A percentile compares a stretch with the other conserved stretches of the same genome.
Evolutionary conservation across 2,888 invertebrate genomes (phyloP).

Genomic region (Poecilobothrus nobilitatus): DNA sequence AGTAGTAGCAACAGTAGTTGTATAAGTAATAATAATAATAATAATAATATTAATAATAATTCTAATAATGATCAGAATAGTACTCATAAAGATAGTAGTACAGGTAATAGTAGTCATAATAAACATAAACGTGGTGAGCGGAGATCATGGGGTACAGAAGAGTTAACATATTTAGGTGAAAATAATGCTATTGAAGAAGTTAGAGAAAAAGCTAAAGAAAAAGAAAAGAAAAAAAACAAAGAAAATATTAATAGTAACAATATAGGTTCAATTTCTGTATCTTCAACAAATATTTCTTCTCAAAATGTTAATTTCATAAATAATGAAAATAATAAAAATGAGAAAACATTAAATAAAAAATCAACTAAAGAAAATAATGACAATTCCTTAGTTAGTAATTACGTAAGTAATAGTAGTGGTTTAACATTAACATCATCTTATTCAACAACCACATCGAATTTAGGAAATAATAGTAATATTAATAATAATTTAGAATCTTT

Average conservation of each 20-base stretch:
- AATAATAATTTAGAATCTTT: conserved; percentile 29
- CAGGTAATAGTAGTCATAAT: conserved; percentile 17
- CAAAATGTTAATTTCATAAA: neutral
- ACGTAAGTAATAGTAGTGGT: neutral
- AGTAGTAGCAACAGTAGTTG: conserved; percentile 33
- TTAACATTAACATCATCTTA: neutral
- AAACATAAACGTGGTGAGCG: conserved; percentile 43
- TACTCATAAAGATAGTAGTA: neutral
- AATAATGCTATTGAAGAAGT: conserved; percentile 28
- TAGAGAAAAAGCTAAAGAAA: conserved; percentile 26
- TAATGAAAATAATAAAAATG: conserved; percentile 1
- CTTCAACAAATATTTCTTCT: neutral
- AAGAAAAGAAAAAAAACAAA: conserved; percentile 27
- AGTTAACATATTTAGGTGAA: conserved; percentile 46
- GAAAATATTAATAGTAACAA: conserved; percentile 24
- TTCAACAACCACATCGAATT: conserved; percentile 12
- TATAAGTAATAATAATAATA: conserved; percentile 34
- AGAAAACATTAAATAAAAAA: neutral
- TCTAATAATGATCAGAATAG: neutral
- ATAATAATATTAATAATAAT: conserved; percentile 26
- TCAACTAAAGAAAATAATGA: neutral
- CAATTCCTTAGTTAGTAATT: neutral
- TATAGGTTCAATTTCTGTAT: neutral
- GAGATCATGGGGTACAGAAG: conserved; percentile 61
- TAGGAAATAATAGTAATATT: conserved; percentile 11